Evolutionary conservation across 2,113 vertebrate genomes (phyloP), one percentile per base, ranked within the genome.

Genomic region (Colossoma macropomum): DNA sequence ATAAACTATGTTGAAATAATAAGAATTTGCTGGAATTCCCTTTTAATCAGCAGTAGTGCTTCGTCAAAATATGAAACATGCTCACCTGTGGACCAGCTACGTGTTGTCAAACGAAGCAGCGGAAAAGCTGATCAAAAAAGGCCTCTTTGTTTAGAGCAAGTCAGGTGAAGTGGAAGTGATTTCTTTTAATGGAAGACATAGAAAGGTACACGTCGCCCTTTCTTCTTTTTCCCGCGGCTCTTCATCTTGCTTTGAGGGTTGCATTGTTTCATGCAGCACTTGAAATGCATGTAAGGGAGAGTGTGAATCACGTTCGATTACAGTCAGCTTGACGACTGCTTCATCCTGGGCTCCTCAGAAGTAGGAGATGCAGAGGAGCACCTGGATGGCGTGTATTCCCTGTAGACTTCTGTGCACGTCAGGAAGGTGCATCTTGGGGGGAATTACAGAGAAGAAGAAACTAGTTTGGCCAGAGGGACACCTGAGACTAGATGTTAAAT

Each of bases 251-350:
- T 93, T 93, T 91, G 90, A 92, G 86, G 73, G 76, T 75, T 45
- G 0, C 80, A 60, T 79, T 59, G 77, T 82, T 85, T 90, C 89
- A 79, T 78, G 50, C 87, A 89, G 84, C 73, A 77, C 77, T 86
- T 90, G 84, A 85, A 77, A 76, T 87, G 84, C 85, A 86, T 83
- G 82, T 21, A 86, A 79, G 78, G 87, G 84, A 90, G 81, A 85
- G 84, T 75, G 25, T 79, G 71, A 85, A 91, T 91, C 92, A 90
- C 84, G 77, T 89, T 90, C 84, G 86, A 83, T 89, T 87, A 71
- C 79, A 84, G 77, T 45, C 78, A 66, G 23, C 69, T 59, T 38
- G 62, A 38, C 0, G 63, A 70, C 78, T 17, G 30, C 38, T 65
- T 86, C 70, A 48, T 75, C 65, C 45, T 52, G 50, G 50, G 79